These are phyloP conservation scores for Antheraea assamensis DNA, from an alignment of 2,888 invertebrate species.

Conservation along the genomic window DNA sequence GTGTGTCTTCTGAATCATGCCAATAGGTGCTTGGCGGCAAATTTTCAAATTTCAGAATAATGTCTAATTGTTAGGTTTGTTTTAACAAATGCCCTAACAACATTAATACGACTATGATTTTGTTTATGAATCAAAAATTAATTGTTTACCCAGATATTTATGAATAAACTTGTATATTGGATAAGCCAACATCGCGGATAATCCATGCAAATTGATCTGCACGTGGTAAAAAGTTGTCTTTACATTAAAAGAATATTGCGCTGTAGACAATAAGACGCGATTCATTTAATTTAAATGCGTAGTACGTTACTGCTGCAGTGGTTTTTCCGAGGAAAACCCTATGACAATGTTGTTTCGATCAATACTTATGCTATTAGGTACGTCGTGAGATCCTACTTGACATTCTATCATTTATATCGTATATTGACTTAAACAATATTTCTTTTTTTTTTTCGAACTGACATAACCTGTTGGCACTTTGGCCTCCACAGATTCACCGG, in stretches of 20 bases:
- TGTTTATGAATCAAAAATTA: too few relatives aligned
- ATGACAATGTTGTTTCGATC: not conserved
- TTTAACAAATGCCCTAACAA: too few relatives aligned
- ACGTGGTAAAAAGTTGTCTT: not conserved
- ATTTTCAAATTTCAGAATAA: not conserved
- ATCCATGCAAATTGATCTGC: not conserved
- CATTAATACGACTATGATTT: too few relatives aligned
- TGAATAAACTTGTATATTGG: too few relatives aligned
- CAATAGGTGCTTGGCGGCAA: not conserved
- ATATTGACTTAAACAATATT: not conserved
- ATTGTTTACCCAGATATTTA: too few relatives aligned
- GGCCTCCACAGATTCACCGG: too few relatives aligned
- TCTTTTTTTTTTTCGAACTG: too few relatives aligned
- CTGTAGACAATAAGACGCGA: not conserved
- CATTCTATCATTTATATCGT: not conserved
- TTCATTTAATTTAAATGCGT: not conserved
- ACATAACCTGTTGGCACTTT: too few relatives aligned
- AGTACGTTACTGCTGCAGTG: not conserved
- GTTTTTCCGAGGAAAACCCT: slow-evolving; percentile 11
- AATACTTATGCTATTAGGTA: not conserved
- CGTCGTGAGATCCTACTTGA: not conserved
- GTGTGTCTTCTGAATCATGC: not conserved
- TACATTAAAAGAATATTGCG: not conserved
- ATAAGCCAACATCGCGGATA: not conserved
- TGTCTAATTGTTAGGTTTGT: not conserved